phyloP scores from a whole-genome alignment of 2,797 vertebrate genomes.

The Crax fasciolata region DNA sequence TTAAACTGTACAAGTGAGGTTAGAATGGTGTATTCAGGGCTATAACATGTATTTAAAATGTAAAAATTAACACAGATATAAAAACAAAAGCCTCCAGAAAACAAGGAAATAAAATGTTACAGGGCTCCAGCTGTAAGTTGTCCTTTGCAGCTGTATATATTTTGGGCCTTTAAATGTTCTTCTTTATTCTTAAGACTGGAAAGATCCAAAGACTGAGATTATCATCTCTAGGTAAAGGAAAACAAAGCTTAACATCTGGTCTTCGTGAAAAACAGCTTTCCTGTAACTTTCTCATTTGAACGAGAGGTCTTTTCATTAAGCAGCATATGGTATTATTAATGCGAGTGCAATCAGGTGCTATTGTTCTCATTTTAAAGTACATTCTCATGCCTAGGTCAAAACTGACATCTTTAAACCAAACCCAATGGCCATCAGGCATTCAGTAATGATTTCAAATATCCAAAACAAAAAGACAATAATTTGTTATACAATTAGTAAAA shows the following conservation, averaged over 20 bases:
- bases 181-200: not conserved
- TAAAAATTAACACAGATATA: not conserved
- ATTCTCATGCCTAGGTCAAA: not conserved
- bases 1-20: not conserved
- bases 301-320: not conserved
- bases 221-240: not conserved
- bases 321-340: not conserved
- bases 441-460: not conserved
- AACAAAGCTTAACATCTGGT: not conserved
- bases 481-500: not conserved
- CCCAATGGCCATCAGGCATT: not conserved
- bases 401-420: constrained; percentile 7
- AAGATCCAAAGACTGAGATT: not conserved
- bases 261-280: not conserved
- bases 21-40: not conserved
- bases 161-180: not conserved
- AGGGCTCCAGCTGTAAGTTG: not conserved
- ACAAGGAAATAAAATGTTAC: not conserved
- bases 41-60: not conserved
- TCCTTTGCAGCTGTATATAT: not conserved
- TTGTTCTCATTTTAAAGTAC: not conserved
- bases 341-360: not conserved
- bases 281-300: not conserved
- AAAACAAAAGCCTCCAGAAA: not conserved
- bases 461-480: not conserved